Evolutionary conservation across 2,113 vertebrate genomes (phyloP).

Genomic region (Cavia porcellus): DNA sequence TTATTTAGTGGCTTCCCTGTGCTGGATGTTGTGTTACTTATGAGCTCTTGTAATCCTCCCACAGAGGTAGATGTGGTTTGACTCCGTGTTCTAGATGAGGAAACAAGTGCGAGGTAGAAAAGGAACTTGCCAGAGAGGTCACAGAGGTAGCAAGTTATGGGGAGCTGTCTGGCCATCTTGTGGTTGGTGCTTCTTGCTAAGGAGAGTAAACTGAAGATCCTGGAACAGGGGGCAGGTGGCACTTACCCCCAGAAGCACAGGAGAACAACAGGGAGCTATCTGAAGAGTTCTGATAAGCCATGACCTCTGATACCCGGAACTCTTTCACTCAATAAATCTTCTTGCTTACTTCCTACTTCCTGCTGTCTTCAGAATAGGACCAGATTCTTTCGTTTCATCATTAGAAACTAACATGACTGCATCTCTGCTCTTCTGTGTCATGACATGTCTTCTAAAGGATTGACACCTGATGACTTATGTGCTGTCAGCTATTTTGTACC

Average conservation of each 20-base stretch:
- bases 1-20: neutral
- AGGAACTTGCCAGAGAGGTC: neutral
- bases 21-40: neutral
- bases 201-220: neutral
- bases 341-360: neutral
- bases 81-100: neutral
- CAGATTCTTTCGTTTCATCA: neutral
- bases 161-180: neutral
- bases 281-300: neutral
- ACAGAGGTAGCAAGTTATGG: neutral
- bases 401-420: slow-evolving; percentile 2
- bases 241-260: neutral
- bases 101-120: neutral
- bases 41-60: neutral
- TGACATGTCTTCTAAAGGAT: neutral
- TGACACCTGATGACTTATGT: neutral
- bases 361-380: neutral
- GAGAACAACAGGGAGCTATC: neutral
- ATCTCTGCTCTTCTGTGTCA: slow-evolving; percentile 36
- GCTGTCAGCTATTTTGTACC: slow-evolving; percentile 10
- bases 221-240: no score
- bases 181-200: neutral
- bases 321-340: neutral
- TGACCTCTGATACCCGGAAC: neutral
- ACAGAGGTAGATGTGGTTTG: neutral